Evolutionary conservation across 2,797 vertebrate species (phyloP).

Genomic region (Helostoma temminkii): DNA sequence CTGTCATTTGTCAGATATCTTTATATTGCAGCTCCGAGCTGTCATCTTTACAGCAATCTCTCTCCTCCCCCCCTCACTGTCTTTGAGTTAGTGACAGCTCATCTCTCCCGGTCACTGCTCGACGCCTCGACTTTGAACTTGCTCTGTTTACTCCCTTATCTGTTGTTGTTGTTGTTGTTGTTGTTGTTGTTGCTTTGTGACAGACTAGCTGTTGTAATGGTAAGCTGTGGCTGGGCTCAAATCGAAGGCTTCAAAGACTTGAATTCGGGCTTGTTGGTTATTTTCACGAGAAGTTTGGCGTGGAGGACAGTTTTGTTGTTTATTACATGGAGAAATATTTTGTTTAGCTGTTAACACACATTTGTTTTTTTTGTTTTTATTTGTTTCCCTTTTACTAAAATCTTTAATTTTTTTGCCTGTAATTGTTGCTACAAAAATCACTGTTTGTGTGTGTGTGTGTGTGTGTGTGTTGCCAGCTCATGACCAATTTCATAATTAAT

Average conservation of each 20-base stretch:
- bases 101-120: conserved; percentile 77
- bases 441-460: not conserved
- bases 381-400: conserved; percentile 14
- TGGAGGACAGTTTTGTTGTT: conserved; percentile 13
- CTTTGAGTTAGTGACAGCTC: conserved; percentile 82
- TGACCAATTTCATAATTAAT: conserved; percentile 84
- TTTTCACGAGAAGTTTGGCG: conserved; percentile 40
- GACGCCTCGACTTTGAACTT: conserved; percentile 78
- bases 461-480: conserved; percentile 52
- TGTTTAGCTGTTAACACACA: conserved; percentile 5
- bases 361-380: conserved; percentile 24
- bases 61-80: conserved; percentile 34
- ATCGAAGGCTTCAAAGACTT: conserved; percentile 76
- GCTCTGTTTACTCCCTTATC: conserved; percentile 76
- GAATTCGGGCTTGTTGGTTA: conserved; percentile 17
- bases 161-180: conserved; percentile 74
- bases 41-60: conserved; percentile 62
- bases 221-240: conserved; percentile 67
- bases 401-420: not conserved
- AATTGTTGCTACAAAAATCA: too few relatives aligned
- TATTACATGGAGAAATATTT: conserved; percentile 20
- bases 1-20: conserved; percentile 78
- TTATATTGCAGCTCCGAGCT: conserved; percentile 65
- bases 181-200: conserved; percentile 28
- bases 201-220: conserved; percentile 73